These are phyloP conservation scores for Pedionomus torquatus DNA, from an alignment of 2,113 vertebrate species.

Conservation along the genomic window DNA sequence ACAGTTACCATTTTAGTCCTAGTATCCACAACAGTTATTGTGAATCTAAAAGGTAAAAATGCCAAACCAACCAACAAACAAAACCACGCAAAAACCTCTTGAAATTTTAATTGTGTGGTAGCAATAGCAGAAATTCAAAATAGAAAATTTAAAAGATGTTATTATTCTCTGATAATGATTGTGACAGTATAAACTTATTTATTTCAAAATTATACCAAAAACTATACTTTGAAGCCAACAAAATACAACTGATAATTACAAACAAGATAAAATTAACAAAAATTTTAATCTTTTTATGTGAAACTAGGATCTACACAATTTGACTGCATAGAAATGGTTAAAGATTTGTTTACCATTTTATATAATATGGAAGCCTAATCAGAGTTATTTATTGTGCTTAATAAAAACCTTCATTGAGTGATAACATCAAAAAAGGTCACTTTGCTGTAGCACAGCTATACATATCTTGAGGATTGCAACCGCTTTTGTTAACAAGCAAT, in stretches of 20 bases:
- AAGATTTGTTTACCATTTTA: background rate
- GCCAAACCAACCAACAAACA: background rate
- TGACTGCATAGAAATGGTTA: background rate
- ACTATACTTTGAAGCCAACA: background rate
- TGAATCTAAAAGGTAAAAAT: background rate
- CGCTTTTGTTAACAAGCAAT: background rate
- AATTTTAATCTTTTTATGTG: background rate
- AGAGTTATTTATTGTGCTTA: background rate
- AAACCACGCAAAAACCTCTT: accelerated
- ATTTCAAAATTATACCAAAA: background rate
- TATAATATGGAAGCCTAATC: background rate
- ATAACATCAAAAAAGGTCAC: background rate
- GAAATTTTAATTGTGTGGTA: background rate
- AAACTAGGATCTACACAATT: background rate
- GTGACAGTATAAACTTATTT: background rate
- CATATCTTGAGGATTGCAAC: background rate
- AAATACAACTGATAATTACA: background rate
- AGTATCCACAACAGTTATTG: background rate
- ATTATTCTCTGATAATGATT: background rate
- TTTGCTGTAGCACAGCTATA: background rate
- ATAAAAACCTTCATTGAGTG: background rate
- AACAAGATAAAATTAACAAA: background rate
- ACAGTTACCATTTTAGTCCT: background rate
- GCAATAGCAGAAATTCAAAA: background rate
- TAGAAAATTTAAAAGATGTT: background rate